These are phyloP conservation scores for Coracias cyanogaster DNA, from an alignment of 2,797 vertebrate genomes.

Conservation along the genomic window DNA sequence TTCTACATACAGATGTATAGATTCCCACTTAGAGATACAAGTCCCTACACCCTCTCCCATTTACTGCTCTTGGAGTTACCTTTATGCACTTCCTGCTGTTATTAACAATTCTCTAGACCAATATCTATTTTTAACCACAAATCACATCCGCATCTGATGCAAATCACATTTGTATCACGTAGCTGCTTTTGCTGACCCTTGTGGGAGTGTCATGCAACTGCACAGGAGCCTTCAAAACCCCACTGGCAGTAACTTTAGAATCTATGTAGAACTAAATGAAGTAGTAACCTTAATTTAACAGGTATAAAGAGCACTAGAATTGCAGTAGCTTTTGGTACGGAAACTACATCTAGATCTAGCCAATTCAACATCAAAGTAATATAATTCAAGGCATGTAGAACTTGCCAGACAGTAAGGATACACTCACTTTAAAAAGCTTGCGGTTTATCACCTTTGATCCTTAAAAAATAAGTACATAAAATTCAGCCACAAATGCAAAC, in stretches of 20 bases:
- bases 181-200: neutral
- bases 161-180: neutral
- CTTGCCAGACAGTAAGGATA: neutral
- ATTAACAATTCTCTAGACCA: neutral
- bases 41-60: neutral
- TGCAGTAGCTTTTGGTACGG: neutral
- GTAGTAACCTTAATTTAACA: neutral
- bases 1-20: neutral
- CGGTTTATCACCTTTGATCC: neutral
- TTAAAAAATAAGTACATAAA: neutral
- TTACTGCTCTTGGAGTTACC: neutral
- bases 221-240: neutral
- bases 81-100: neutral
- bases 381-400: neutral
- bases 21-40: neutral
- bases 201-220: neutral
- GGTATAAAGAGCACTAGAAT: neutral
- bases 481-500: neutral
- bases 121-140: neutral
- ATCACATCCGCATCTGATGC: neutral
- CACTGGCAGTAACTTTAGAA: neutral
- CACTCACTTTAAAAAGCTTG: neutral
- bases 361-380: neutral
- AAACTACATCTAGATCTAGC: neutral
- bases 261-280: neutral